Percentiles rank a stretch among this genome's conserved stretches.
These are phyloP conservation scores for Nematopogon swammerdamellus DNA, from an alignment of 2,888 invertebrate genomes.

Conservation along the genomic window DNA sequence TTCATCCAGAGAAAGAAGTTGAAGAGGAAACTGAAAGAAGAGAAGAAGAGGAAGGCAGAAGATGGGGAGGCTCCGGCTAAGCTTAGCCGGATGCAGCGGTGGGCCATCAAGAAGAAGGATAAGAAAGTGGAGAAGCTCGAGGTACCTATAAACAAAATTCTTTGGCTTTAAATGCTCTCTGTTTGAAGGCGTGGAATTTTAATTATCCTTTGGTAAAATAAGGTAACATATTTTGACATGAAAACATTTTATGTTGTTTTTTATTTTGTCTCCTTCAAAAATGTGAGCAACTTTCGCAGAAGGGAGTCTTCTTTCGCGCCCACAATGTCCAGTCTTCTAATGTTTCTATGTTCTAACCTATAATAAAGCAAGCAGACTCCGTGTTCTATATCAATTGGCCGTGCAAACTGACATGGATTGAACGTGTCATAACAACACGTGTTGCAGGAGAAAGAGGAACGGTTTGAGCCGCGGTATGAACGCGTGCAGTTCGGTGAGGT, in stretches of 20 bases:
- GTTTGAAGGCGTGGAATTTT: too few species aligned
- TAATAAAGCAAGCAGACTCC: too few species aligned
- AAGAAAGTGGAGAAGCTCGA: slow-evolving; percentile 37
- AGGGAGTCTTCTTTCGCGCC: too few species aligned
- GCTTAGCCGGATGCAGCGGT: slow-evolving; percentile 52
- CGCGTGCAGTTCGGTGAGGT: slow-evolving; percentile 72
- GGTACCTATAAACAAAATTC: slow-evolving; percentile 14
- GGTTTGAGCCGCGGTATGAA: slow-evolving; percentile 58
- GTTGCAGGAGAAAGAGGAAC: slow-evolving; percentile 9
- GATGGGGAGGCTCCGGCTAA: slow-evolving; percentile 16
- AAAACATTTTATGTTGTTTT: too few species aligned
- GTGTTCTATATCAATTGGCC: too few species aligned
- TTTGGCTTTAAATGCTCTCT: neutral
- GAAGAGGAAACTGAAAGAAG: slow-evolving; percentile 22
- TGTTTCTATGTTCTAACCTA: too few species aligned
- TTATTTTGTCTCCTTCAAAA: too few species aligned
- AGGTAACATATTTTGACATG: too few species aligned
- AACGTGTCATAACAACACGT: neutral
- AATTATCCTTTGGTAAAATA: too few species aligned
- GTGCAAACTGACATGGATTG: too few species aligned
- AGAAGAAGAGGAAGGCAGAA: slow-evolving; percentile 2
- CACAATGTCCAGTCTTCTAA: too few species aligned
- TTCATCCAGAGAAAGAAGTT: slow-evolving; percentile 29
- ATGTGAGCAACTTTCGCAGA: too few species aligned
- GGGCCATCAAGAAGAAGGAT: slow-evolving; percentile 41